Percentiles rank a stretch among this genome's conserved stretches.
Evolutionary conservation across 2,888 invertebrate species (phyloP).

Genomic region (Pseudococcus longispinus): DNA sequence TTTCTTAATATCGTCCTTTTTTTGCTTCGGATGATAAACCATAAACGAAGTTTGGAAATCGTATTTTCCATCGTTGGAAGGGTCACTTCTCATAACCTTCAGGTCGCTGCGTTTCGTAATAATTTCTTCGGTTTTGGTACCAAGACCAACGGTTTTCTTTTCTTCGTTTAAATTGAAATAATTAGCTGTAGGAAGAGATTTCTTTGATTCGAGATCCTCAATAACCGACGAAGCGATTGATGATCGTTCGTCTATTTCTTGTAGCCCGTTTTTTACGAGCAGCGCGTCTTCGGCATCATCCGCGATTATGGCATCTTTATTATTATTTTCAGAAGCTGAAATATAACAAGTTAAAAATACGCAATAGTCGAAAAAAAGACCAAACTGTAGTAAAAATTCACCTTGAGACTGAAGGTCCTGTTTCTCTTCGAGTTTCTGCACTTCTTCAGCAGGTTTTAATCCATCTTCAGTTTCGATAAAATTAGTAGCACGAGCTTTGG

Average conservation of each 20-base stretch:
- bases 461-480: constrained; percentile 61
- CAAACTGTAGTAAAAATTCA: neutral
- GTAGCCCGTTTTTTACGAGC: neutral
- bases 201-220: neutral
- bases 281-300: neutral
- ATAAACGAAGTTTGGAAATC: constrained; percentile 50
- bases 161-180: constrained; percentile 28
- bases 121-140: neutral
- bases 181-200: neutral
- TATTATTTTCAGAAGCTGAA: neutral
- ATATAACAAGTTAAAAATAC: neutral
- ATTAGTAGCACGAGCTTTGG: constrained; percentile 59
- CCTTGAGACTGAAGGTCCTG: neutral
- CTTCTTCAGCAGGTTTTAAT: constrained; percentile 65
- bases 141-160: neutral
- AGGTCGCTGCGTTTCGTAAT: neutral
- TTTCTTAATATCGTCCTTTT: constrained; percentile 10
- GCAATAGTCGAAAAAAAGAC: neutral
- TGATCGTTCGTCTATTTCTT: neutral
- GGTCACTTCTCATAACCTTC: neutral
- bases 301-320: neutral
- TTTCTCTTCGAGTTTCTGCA: constrained; percentile 60
- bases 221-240: neutral
- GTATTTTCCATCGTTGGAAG: constrained; percentile 12
- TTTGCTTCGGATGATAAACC: constrained; percentile 10